A percentile compares a stretch with the other conserved stretches of the same genome.
These are phyloP conservation scores for Ormyrus labotus DNA, from an alignment of 2,888 invertebrate genomes.

Conservation along the genomic window DNA sequence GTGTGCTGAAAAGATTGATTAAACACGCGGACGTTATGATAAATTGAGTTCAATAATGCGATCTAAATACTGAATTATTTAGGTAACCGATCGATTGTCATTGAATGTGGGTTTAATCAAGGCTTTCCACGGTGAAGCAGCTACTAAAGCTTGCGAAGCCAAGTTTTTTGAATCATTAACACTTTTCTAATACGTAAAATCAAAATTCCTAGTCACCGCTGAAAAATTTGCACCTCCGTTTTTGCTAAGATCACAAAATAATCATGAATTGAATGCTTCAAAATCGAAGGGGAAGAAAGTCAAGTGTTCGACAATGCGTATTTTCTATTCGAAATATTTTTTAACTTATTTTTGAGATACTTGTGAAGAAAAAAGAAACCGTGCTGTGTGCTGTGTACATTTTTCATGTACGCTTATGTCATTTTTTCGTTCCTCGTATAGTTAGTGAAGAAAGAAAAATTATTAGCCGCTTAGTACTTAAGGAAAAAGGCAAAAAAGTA, in stretches of 20 bases:
- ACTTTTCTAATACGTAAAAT: constrained; percentile 25
- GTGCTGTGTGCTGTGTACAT: constrained; percentile 36
- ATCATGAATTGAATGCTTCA: neutral
- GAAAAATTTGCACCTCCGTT: constrained; percentile 20
- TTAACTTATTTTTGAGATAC: constrained; percentile 44
- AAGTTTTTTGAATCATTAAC: constrained; percentile 4
- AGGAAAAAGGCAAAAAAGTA: neutral
- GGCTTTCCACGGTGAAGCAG: neutral
- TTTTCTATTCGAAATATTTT: constrained; percentile 38
- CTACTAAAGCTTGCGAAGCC: neutral
- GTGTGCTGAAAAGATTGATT: no score
- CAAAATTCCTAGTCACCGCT: constrained; percentile 39
- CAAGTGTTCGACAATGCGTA: constrained; percentile 29
- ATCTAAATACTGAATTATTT: constrained; percentile 6
- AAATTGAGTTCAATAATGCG: no score
- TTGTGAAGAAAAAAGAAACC: constrained; percentile 1
- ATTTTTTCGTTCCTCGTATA: constrained; percentile 31
- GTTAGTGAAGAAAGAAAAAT: constrained; percentile 2
- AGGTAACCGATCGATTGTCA: constrained; percentile 1
- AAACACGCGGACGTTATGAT: no score
- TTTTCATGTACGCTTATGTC: constrained; percentile 6
- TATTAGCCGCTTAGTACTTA: no score
- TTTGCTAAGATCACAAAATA: neutral
- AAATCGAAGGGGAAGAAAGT: constrained; percentile 20
- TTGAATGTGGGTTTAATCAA: neutral